phyloP scores from a whole-genome alignment of 1,140 invertebrate species.

The Lepidurus arcticus region DNA sequence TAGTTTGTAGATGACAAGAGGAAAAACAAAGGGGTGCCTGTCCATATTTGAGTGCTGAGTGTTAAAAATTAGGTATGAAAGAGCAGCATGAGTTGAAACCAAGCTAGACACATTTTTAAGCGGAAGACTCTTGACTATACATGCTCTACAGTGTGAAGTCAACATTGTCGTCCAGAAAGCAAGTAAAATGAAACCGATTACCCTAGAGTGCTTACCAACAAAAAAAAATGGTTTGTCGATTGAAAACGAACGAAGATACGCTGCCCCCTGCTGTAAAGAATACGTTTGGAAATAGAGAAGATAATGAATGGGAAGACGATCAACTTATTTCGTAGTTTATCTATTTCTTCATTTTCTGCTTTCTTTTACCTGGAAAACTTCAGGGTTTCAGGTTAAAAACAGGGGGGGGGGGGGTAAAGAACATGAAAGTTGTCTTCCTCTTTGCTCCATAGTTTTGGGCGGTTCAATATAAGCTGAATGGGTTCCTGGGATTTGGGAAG shows the following conservation, averaged over 20 bases:
- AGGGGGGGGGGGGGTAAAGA: too few relatives aligned
- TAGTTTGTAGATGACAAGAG: neutral
- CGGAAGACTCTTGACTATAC: too few relatives aligned
- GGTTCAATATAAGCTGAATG: too few relatives aligned
- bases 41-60: neutral
- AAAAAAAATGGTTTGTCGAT: neutral
- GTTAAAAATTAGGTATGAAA: too few relatives aligned
- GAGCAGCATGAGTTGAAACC: too few relatives aligned
- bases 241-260: neutral
- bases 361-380: neutral
- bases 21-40: neutral
- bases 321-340: neutral
- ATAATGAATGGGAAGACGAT: neutral
- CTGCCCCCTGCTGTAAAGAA: neutral
- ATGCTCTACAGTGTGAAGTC: too few relatives aligned
- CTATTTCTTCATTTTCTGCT: neutral
- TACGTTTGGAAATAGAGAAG: constrained; percentile 5
- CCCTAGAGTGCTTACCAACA: neutral
- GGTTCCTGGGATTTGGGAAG: too few relatives aligned
- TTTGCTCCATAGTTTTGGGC: too few relatives aligned
- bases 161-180: too few relatives aligned
- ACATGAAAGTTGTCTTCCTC: too few relatives aligned
- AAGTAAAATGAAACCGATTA: neutral
- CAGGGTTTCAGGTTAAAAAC: too few relatives aligned
- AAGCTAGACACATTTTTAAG: too few relatives aligned